These are phyloP conservation scores for Eilema depressum DNA, from an alignment of 2,888 invertebrate species.

Conservation along the genomic window DNA sequence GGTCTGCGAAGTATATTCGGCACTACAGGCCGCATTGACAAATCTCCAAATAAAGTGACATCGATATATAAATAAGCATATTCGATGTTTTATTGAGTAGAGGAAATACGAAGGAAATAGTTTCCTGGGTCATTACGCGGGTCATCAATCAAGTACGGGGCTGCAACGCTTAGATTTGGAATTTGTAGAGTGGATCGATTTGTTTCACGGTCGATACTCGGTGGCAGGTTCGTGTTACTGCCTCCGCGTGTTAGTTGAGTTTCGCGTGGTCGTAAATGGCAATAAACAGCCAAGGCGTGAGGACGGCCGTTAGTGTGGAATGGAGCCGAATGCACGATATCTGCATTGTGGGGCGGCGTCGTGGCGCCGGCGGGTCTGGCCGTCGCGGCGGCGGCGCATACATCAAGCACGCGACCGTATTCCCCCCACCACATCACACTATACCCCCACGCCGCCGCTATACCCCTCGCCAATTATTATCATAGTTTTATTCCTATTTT, in stretches of 20 bases:
- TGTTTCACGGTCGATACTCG: constrained; percentile 50
- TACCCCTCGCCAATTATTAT: constrained; percentile 75
- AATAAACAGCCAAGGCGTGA: constrained; percentile 63
- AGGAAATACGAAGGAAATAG: constrained; percentile 86
- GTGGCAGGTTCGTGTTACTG: constrained; percentile 16
- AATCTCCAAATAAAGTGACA: constrained; percentile 83
- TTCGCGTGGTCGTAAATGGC: constrained; percentile 67
- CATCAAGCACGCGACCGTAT: constrained; percentile 82
- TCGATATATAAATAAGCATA: constrained; percentile 84
- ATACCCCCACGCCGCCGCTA: constrained; percentile 45
- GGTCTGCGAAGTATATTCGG: constrained; percentile 81
- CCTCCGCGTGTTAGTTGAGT: constrained; percentile 31
- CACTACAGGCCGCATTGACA: constrained; percentile 80
- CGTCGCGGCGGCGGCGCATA: constrained; percentile 84
- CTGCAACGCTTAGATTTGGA: constrained; percentile 66
- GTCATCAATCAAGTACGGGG: constrained; percentile 82
- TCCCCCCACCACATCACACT: constrained; percentile 45
- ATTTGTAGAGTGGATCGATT: constrained; percentile 62
- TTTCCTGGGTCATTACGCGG: constrained; percentile 83
- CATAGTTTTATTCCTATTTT: constrained; percentile 75
- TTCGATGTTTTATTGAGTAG: constrained; percentile 85
- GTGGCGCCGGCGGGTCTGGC: constrained; percentile 84
- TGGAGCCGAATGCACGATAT: constrained; percentile 78
- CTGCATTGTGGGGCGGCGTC: constrained; percentile 82
- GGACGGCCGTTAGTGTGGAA: constrained; percentile 61